Evolutionary conservation across 2,113 vertebrate species (phyloP).

Genomic region (Ellobius talpinus): DNA sequence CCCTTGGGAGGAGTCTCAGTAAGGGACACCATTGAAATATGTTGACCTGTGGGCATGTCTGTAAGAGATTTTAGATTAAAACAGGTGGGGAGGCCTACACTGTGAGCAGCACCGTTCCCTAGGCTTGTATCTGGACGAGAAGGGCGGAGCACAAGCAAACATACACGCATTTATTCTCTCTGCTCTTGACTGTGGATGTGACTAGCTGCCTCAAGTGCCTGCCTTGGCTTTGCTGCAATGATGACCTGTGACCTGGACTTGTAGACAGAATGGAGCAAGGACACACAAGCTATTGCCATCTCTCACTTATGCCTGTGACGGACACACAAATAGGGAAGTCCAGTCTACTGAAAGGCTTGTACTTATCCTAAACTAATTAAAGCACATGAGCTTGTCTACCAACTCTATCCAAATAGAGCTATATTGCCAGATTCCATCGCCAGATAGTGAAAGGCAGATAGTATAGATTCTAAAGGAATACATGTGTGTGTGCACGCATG

Average conservation of each 20-base stretch:
- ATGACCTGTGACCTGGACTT: not conserved
- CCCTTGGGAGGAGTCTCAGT: not conserved
- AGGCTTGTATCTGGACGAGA: not conserved
- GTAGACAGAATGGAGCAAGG: not conserved
- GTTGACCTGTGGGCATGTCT: not conserved
- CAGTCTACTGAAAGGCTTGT: not conserved
- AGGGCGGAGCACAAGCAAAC: not conserved
- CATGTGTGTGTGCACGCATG: too few species aligned
- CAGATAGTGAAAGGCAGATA: not conserved
- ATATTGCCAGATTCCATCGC: not conserved
- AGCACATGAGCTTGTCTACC: not conserved
- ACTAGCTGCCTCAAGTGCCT: not conserved
- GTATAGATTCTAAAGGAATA: not conserved
- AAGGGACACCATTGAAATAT: too few species aligned
- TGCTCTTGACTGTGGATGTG: not conserved
- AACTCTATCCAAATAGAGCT: slow-evolving; percentile 22
- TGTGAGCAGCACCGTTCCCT: not conserved
- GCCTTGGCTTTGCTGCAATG: not conserved
- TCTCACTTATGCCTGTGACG: not conserved
- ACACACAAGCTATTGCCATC: not conserved
- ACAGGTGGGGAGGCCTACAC: not conserved
- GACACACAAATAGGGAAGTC: not conserved
- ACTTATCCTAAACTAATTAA: slow-evolving; percentile 41
- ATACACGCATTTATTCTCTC: not conserved
- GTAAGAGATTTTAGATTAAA: too few species aligned